These are phyloP conservation scores for Lontra canadensis DNA, from an alignment of 2,113 vertebrate species.

Conservation along the genomic window DNA sequence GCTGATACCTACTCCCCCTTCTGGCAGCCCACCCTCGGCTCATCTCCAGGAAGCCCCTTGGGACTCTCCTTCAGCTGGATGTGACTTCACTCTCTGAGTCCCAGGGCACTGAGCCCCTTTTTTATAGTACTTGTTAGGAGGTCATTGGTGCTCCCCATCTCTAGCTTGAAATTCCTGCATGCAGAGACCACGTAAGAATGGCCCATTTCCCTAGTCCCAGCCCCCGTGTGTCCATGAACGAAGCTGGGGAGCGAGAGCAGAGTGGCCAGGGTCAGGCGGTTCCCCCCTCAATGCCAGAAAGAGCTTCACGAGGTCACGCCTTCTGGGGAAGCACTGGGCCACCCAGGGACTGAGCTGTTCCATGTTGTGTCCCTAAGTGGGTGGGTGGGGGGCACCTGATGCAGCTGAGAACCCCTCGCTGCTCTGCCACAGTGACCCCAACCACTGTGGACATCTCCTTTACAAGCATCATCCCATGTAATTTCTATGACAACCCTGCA, in stretches of 20 bases:
- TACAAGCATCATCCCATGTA: background rate
- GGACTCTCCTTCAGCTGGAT: too few relatives aligned
- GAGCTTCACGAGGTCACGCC: fast-evolving
- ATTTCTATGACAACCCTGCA: background rate
- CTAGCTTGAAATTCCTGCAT: background rate
- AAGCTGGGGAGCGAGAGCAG: background rate
- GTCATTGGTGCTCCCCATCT: background rate
- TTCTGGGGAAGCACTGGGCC: background rate
- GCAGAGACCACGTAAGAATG: fast-evolving
- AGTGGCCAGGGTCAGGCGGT: background rate
- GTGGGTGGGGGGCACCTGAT: background rate
- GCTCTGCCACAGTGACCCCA: fast-evolving
- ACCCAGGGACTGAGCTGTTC: fast-evolving
- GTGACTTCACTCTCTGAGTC: background rate
- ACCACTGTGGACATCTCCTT: background rate
- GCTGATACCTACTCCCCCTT: background rate
- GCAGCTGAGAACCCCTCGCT: background rate
- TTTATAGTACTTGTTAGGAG: background rate
- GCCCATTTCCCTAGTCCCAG: background rate
- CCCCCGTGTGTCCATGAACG: background rate
- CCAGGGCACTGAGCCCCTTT: background rate
- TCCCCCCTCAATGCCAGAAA: background rate
- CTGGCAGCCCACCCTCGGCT: fast-evolving
- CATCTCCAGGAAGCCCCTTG: background rate
- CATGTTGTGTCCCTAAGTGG: too few relatives aligned